Evolutionary conservation across 2,797 vertebrate genomes (phyloP).

Genomic region (Prunella strophiata): DNA sequence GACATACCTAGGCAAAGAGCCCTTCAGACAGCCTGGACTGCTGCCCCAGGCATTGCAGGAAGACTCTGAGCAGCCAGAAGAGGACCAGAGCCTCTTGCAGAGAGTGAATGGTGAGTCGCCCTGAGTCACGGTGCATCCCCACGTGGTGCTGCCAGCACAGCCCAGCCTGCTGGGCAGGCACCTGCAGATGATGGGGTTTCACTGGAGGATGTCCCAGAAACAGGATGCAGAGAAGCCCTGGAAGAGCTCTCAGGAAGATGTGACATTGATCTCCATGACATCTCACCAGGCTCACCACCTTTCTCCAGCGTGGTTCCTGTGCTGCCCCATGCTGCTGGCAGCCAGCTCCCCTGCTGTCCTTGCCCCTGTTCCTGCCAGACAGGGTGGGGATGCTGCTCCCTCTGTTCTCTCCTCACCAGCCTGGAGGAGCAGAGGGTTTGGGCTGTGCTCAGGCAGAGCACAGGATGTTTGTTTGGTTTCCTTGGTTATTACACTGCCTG

Average conservation of each 20-base stretch:
- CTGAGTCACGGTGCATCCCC: neutral
- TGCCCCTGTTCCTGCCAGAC: neutral
- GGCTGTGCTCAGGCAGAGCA: neutral
- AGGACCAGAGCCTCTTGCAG: neutral
- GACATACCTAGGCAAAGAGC: neutral
- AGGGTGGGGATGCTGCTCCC: constrained; percentile 32
- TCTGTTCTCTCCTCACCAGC: neutral
- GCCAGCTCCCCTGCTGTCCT: neutral
- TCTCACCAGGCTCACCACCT: neutral
- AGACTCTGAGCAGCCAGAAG: neutral
- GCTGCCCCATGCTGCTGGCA: neutral
- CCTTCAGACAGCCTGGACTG: neutral
- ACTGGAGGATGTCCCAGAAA: neutral
- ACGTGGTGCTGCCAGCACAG: neutral
- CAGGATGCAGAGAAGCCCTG: neutral
- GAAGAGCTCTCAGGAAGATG: neutral
- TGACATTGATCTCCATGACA: neutral
- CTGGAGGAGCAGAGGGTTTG: constrained; percentile 2
- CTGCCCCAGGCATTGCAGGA: neutral
- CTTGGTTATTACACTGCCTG: constrained; percentile 61
- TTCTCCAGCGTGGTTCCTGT: neutral
- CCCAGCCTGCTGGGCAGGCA: neutral
- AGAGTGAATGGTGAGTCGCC: neutral
- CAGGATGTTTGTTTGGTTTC: constrained; percentile 73
- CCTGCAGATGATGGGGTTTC: neutral